Evolutionary conservation across 2,113 vertebrate species (phyloP).

Genomic region (Pedionomus torquatus): DNA sequence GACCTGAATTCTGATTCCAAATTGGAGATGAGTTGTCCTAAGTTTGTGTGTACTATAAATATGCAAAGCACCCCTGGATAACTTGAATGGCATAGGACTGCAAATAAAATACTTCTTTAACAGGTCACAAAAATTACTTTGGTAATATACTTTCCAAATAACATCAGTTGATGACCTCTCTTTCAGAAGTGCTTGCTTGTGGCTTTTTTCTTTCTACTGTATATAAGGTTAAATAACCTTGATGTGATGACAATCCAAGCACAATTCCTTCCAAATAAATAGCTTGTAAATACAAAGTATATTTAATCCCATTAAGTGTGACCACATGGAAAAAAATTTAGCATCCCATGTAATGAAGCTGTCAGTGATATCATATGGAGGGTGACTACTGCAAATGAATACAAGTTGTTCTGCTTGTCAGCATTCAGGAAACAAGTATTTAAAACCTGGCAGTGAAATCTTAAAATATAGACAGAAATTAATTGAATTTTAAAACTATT

Average conservation of each 20-base stretch:
- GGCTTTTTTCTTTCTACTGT: neutral
- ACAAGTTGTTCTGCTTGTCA: neutral
- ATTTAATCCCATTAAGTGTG: slow-evolving; percentile 11
- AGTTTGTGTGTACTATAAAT: neutral
- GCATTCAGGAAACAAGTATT: neutral
- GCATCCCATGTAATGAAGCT: neutral
- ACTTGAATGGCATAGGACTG: neutral
- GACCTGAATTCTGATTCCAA: neutral
- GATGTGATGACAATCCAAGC: neutral
- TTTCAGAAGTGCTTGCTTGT: neutral
- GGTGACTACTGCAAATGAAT: neutral
- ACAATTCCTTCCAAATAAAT: slow-evolving; percentile 8
- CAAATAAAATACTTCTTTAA: neutral
- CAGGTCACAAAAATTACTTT: neutral
- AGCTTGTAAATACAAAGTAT: neutral
- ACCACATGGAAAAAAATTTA: neutral
- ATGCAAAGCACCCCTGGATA: neutral
- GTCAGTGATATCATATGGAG: neutral
- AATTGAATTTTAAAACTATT: slow-evolving; percentile 1
- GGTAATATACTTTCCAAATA: neutral
- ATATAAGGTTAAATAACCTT: neutral
- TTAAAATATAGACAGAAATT: neutral
- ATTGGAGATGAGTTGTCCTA: neutral
- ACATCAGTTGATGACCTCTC: neutral
- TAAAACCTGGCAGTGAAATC: neutral